Base-by-base conservation (phyloP, 92 coral and sea anemone genomes). In the Epizoanthus stellaris region DNA sequence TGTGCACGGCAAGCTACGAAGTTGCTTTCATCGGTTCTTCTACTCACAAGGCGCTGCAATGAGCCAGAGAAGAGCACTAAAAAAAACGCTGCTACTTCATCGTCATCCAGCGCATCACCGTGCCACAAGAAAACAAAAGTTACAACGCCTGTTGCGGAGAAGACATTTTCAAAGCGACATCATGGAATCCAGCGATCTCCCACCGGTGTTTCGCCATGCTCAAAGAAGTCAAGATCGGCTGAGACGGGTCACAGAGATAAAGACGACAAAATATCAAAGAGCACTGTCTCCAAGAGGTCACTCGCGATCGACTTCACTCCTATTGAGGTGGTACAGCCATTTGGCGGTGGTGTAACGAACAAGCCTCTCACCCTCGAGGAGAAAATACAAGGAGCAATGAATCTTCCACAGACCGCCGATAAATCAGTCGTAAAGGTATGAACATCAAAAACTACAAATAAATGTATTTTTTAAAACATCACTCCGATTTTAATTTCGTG, bases 321-420 rank as follows among this genome's bases (percentile, higher is more conserved):
- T 0, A 43, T 43, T 43, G 49, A 43, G 5, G 49, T 7, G 5
- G 49, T 43, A 43, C 49, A 43, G 49, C 49, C 36, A 30, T 30
- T 30, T 30, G 36, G 2, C 2, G 36, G 2, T 30, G 36, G 2
- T 43, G 49, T 4, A 43, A 43, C 5, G 8, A 43, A 77, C n/a
- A 38, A 57, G 23, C 83, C 83, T 30, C 70, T 77, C 5, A 20
- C 70, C 58, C 7, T 61, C 40, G 71, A 77, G 53, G 70, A 77
- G 21, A 77, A 60, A 77, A 77, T 77, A 21, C 53, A 77, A 12
- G 70, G 10, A 13, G 17, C 45, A 5, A 77, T 77, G 83, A 21
- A 77, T 77, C 45, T 80, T 30, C 36, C 36, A 30, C 36, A 30
- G 36, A 30, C 36, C 36, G 2, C 36, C 36, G 36, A 30, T 2